Base-by-base conservation (phyloP, 1,140 invertebrate genomes). In the Drosophila mayri region DNA sequence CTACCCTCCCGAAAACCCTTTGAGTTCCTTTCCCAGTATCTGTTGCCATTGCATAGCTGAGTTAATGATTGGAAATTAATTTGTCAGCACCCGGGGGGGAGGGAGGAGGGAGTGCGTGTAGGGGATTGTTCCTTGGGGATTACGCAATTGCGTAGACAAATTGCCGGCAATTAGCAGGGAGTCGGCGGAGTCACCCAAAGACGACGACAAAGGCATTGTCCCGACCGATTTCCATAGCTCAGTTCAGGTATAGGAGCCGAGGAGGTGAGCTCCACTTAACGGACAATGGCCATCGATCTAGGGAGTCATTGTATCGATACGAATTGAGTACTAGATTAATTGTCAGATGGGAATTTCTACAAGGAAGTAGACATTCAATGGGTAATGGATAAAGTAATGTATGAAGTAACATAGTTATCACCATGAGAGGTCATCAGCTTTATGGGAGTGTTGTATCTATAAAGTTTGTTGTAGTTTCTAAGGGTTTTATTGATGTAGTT, bases 31-130 rank as follows among this genome's bases (percentile, higher is more conserved):
- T 12, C 14, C 14, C 11, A 66, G 57, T 74, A 71, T 72, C 71
- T 70, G 76, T 73, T 70, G 83, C 64, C 47, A 49, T 76, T 52
- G 57, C 65, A 52, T 70, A 64, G 84, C 71, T 62, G 76, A 70
- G 79, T 88, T 87, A 87, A 87, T 88, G 84, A 87, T 88, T 83
- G 80, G 84, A 83, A 84, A 87, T 87, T 83, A 87, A 88, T 87
- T 87, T 83, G 76, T 81, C 66, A 59, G 79, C 65, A 50, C 43
- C 41, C n/a, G 18, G 14, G n/a, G n/a, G 20, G 18, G 22, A n/a
- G 49, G 4, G 18, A 0, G 20, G 25, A 20, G 44, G 6, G 20
- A 16, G 30, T 57, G 54, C 32, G 54, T 40, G 38, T 6, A 61
- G 40, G 75, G 50, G 66, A 32, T 63, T 63, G 50, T 41, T 54